A percentile compares a stretch with the other conserved stretches of the same genome.
phyloP scores from a whole-genome alignment of 2,113 vertebrate species.

The Sciurus niger region DNA sequence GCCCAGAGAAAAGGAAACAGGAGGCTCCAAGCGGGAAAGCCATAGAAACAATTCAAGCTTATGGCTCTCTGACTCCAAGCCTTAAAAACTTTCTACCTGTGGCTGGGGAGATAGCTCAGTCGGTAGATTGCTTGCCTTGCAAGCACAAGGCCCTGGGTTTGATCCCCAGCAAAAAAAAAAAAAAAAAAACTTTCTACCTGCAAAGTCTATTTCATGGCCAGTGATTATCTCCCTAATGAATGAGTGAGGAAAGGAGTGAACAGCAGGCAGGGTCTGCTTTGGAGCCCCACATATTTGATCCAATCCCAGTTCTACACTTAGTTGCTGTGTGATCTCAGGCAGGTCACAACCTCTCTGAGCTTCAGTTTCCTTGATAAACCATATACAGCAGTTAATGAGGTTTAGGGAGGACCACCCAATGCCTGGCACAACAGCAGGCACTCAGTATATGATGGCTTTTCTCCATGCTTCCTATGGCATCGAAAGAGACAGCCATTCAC shows the following conservation, averaged over 20 bases:
- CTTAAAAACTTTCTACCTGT: conserved; percentile 8
- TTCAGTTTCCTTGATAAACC: conserved; percentile 54
- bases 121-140: too few relatives aligned
- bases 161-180: too few relatives aligned
- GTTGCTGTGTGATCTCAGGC: conserved; percentile 51
- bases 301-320: conserved; percentile 4
- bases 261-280: background rate
- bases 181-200: background rate
- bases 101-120: too few relatives aligned
- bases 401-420: conserved; percentile 18
- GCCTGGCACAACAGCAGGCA: background rate
- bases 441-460: conserved; percentile 39
- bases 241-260: background rate
- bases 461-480: background rate
- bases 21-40: background rate
- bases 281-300: background rate
- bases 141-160: too few relatives aligned
- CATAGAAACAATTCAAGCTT: conserved; percentile 25
- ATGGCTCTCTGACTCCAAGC: background rate
- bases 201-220: background rate
- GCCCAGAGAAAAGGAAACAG: background rate
- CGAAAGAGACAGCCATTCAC: background rate
- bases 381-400: background rate
- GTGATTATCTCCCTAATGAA: background rate
- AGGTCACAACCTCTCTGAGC: conserved; percentile 68